phyloP scores from a whole-genome alignment of 92 coral and sea anemone species.

The Siderastrea radians region DNA sequence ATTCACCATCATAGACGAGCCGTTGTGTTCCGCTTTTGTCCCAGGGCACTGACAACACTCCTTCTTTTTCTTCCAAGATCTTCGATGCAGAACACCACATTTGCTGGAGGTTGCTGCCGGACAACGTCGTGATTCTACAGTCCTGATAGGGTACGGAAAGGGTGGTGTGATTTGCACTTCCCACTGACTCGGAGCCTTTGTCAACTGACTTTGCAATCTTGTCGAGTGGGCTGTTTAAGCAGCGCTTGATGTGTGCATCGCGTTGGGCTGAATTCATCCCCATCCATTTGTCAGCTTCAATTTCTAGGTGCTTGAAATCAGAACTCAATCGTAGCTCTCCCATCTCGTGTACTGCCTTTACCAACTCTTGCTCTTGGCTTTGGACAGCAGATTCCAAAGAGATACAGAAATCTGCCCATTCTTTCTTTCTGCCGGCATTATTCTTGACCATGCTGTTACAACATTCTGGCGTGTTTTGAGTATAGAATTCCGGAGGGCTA shows the following conservation, averaged over 20 bases:
- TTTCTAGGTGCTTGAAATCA: constrained; percentile 60
- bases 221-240: constrained; percentile 46
- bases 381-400: constrained; percentile 39
- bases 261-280: constrained; percentile 46
- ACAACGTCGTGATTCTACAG: constrained; percentile 50
- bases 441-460: constrained; percentile 37
- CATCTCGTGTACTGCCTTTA: constrained; percentile 54
- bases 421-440: constrained; percentile 53
- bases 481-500: constrained; percentile 57
- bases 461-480: constrained; percentile 57
- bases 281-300: constrained; percentile 39
- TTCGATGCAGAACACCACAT: constrained; percentile 51
- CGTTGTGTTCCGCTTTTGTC: constrained; percentile 51
- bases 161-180: not conserved
- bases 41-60: constrained; percentile 50
- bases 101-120: constrained; percentile 42
- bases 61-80: constrained; percentile 41
- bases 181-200: not conserved
- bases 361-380: constrained; percentile 51
- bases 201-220: constrained; percentile 4
- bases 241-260: constrained; percentile 48
- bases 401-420: constrained; percentile 66
- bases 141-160: constrained; percentile 30
- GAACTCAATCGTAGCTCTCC: constrained; percentile 42
- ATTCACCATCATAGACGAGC: constrained; percentile 52